Conservation (phyloP, 2,113 vertebrate species). For the Brachyistius frenatus region DNA sequence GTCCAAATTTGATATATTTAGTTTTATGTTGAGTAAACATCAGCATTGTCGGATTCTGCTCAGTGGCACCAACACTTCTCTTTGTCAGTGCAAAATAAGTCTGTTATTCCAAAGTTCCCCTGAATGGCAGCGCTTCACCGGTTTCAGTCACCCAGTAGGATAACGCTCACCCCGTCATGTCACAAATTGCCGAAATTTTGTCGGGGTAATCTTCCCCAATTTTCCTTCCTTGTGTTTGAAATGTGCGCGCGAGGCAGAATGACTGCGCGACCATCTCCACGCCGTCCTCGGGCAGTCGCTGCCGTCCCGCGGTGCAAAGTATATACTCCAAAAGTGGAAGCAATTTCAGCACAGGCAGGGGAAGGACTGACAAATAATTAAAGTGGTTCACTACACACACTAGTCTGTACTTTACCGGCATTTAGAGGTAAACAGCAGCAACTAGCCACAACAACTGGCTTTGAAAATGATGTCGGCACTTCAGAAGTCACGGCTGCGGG, state of each 20-base stretch:
- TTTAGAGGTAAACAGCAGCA: conserved; percentile 7
- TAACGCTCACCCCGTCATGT: conserved; percentile 6
- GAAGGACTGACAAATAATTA: background rate
- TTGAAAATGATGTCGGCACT: conserved; percentile 9
- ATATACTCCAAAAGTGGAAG: conserved; percentile 26
- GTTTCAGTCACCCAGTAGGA: conserved; percentile 34
- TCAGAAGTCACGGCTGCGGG: background rate
- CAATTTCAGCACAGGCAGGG: conserved; percentile 11
- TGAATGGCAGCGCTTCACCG: conserved; percentile 7
- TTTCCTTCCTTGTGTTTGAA: conserved; percentile 23
- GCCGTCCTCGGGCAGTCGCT: conserved; percentile 14
- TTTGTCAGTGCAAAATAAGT: background rate
- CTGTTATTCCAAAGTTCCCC: background rate
- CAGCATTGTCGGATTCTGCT: background rate
- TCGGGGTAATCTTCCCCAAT: conserved; percentile 36
- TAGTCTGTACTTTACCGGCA: background rate
- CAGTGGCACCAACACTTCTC: background rate
- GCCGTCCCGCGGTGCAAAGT: conserved; percentile 35
- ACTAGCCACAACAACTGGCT: background rate
- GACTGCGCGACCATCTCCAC: conserved; percentile 8
- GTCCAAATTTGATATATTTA: background rate
- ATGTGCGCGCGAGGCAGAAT: conserved; percentile 5
- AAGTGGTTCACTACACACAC: background rate
- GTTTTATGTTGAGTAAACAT: background rate
- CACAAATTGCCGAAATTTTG: conserved; percentile 35